phyloP scores from a whole-genome alignment of 2,797 vertebrate species.

The Chrysocyon brachyurus region DNA sequence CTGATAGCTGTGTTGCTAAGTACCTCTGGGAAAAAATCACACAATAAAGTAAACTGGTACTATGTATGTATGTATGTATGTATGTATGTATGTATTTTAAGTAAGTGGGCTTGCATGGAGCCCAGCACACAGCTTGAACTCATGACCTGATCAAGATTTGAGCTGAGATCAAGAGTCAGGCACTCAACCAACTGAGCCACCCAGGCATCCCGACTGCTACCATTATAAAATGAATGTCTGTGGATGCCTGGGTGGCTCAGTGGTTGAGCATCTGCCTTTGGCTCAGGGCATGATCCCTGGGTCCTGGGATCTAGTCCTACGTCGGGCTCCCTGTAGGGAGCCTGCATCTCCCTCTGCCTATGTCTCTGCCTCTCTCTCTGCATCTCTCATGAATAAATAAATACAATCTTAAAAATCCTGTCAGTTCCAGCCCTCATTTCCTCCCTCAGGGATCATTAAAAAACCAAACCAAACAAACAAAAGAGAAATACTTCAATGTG shows the following conservation, averaged over 20 bases:
- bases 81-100: background rate
- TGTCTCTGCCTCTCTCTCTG: too few species aligned
- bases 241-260: too few species aligned
- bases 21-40: background rate
- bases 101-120: background rate
- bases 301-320: too few species aligned
- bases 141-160: background rate
- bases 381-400: too few species aligned
- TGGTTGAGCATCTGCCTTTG: too few species aligned
- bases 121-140: background rate
- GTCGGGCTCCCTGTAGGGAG: too few species aligned
- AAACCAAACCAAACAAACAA: background rate
- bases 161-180: background rate
- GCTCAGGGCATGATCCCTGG: too few species aligned
- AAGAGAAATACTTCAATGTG: background rate
- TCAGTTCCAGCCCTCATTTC: background rate
- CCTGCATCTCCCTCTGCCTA: too few species aligned
- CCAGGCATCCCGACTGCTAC: background rate
- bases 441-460: background rate
- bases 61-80: background rate
- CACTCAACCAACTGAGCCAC: background rate
- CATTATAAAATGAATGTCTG: constrained; percentile 13
- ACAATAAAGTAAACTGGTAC: background rate
- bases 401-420: background rate
- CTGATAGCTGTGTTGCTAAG: background rate